These are phyloP conservation scores for Eustalomyia histrio DNA, from an alignment of 2,888 invertebrate genomes.

Conservation along the genomic window DNA sequence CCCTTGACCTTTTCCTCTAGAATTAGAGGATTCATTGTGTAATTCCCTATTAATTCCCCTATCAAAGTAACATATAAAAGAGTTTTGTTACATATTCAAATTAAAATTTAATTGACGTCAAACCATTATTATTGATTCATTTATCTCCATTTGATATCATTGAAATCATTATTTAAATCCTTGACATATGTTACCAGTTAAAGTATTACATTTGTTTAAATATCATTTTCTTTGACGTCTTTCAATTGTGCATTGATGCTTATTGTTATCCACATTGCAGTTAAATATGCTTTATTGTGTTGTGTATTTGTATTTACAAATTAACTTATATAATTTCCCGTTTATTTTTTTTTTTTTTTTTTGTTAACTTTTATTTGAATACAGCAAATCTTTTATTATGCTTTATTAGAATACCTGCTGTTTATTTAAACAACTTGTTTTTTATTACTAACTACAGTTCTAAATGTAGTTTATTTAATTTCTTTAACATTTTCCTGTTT, in stretches of 20 bases:
- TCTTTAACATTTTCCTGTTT: constrained; percentile 2
- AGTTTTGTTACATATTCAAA: too few species aligned
- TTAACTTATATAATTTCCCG: constrained; percentile 35
- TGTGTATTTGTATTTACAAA: constrained; percentile 35
- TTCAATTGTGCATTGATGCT: not conserved
- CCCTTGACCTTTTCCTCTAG: too few species aligned
- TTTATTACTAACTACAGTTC: constrained; percentile 24
- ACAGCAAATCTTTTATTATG: constrained; percentile 1
- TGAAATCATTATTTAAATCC: too few species aligned
- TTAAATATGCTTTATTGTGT: not conserved
- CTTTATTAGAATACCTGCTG: constrained; percentile 57
- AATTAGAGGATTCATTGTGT: too few species aligned
- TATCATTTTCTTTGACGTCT: too few species aligned
- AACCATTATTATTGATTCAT: too few species aligned
- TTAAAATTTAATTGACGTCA: too few species aligned
- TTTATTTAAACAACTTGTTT: constrained; percentile 42
- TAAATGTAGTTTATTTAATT: not conserved
- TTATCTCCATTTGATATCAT: too few species aligned
- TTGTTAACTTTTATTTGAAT: not conserved
- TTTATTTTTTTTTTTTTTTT: not conserved
- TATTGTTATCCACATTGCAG: not conserved
- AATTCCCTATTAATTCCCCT: too few species aligned
- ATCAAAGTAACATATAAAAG: too few species aligned
- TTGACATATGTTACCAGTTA: too few species aligned
- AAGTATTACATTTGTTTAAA: too few species aligned